Conservation (phyloP, 2,888 invertebrate genomes). For the Nemoura dubitans region DNA sequence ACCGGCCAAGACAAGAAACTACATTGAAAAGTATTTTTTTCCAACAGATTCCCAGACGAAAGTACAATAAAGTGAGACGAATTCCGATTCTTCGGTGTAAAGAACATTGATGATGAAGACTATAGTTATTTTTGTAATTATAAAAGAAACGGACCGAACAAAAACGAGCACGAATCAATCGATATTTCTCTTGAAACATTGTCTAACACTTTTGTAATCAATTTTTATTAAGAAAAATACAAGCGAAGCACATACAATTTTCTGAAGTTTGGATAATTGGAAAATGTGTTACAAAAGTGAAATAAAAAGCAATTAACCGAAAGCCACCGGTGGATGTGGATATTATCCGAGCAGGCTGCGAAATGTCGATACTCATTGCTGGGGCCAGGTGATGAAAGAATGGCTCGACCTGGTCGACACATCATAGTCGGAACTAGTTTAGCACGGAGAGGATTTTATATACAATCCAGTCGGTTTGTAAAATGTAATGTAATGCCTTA, state of each 20-base stretch:
- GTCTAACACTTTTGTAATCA: conserved; percentile 34
- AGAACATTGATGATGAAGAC: conserved; percentile 32
- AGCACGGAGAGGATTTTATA: neutral
- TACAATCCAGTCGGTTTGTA: neutral
- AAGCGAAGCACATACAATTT: neutral
- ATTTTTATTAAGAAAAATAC: conserved; percentile 13
- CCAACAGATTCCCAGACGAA: conserved; percentile 18
- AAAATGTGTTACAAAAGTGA: conserved; percentile 19
- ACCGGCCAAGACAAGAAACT: conserved; percentile 1
- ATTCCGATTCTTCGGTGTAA: conserved; percentile 21
- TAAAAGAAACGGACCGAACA: conserved; percentile 31
- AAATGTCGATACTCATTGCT: conserved; percentile 7
- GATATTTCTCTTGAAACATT: conserved; percentile 40
- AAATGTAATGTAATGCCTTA: neutral
- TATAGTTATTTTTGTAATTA: conserved; percentile 35
- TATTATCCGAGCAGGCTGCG: neutral
- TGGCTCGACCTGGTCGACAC: neutral
- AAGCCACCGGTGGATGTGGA: neutral
- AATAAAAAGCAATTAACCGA: neutral
- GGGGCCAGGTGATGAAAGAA: neutral
- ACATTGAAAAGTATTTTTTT: conserved; percentile 33
- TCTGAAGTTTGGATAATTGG: conserved; percentile 23
- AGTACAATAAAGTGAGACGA: conserved; percentile 36
- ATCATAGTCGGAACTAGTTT: neutral
- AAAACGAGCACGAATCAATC: conserved; percentile 25